Base-by-base conservation (phyloP, 92 coral and sea anemone genomes). In the Epizoanthus scotinus region DNA sequence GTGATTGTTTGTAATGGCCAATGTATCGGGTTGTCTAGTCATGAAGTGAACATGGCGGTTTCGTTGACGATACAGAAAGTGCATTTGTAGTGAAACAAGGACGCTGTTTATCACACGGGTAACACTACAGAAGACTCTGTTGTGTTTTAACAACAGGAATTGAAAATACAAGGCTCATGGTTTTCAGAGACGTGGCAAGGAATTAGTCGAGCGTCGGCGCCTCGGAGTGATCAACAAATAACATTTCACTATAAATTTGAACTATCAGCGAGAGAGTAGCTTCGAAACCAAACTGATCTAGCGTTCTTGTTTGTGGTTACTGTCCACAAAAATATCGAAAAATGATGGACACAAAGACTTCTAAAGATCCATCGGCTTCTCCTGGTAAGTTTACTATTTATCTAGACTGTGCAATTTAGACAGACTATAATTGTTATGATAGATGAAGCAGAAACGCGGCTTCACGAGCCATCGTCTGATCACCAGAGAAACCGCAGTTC, bases 291-390 rank as follows among this genome's bases (percentile, higher is more conserved):
- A 36, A 29, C 40, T 47, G 52, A 47, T 47, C 52, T 47, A 47
- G 14, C 13, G 52, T 3, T 47, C 17, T 47, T 47, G 14, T 47
- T 47, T 47, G 52, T 47, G 52, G 14, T 47, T 47, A 15, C 15
- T 38, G 38, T 64, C 42, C 44, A 29, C 47, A 75, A 38, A 42
- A 58, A 19, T 31, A 34, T 22, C 55, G 52, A 47, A 47, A 40
- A 40, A 59, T 75, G 81, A 59, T 75, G 81, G 81, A 75, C 38
- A 75, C 81, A 60, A 75, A 75, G 68, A 31, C 81, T 75, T 75
- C 67, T 36, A 38, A 40, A 31, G 17, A 57, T 58, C 52, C 61
- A 22, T 59, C 81, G 15, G 81, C 60, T 58, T 75, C 81, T 22
- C 29, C 67, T 0, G 81, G 81, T 75, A 75, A 58, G 81, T 58